Evolutionary conservation across 2,888 invertebrate species (phyloP).

Genomic region (Sesia bembeciformis): DNA sequence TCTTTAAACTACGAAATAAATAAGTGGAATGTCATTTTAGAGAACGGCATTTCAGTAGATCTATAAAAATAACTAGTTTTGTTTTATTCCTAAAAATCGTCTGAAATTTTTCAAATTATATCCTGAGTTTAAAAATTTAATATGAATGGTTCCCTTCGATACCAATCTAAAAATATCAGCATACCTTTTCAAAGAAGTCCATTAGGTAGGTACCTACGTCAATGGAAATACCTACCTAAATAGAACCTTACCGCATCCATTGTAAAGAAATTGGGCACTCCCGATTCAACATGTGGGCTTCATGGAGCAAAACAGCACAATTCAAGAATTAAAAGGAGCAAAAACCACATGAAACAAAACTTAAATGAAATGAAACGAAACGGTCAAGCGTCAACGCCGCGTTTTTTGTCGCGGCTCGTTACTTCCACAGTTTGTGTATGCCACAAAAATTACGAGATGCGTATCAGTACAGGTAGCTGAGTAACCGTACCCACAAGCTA

Average conservation of each 20-base stretch:
- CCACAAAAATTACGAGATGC: slow-evolving; percentile 11
- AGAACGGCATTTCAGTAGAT: not conserved
- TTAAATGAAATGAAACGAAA: slow-evolving; percentile 26
- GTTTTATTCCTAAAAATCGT: too few relatives aligned
- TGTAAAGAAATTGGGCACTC: too few relatives aligned
- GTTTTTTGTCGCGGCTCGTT: slow-evolving; percentile 52
- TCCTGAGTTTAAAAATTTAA: too few relatives aligned
- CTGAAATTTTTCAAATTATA: too few relatives aligned
- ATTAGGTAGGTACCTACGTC: too few relatives aligned
- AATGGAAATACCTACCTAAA: too few relatives aligned
- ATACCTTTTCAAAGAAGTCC: too few relatives aligned
- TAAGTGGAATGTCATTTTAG: slow-evolving; percentile 10
- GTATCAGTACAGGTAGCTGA: not conserved
- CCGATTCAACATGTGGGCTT: slow-evolving; percentile 40
- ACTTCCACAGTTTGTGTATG: slow-evolving; percentile 23
- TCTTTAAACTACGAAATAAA: slow-evolving; percentile 26
- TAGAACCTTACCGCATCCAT: too few relatives aligned
- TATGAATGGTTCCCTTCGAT: too few relatives aligned
- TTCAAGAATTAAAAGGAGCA: slow-evolving; percentile 32
- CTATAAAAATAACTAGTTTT: not conserved
- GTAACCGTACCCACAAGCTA: too few relatives aligned
- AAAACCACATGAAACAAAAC: slow-evolving; percentile 17
- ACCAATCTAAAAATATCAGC: too few relatives aligned
- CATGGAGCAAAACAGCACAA: slow-evolving; percentile 45
- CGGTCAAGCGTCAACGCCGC: slow-evolving; percentile 26